A percentile compares a stretch with the other conserved stretches of the same genome.
Evolutionary conservation across 2,888 invertebrate species (phyloP).

Genomic region (Habroteleia sp.): DNA sequence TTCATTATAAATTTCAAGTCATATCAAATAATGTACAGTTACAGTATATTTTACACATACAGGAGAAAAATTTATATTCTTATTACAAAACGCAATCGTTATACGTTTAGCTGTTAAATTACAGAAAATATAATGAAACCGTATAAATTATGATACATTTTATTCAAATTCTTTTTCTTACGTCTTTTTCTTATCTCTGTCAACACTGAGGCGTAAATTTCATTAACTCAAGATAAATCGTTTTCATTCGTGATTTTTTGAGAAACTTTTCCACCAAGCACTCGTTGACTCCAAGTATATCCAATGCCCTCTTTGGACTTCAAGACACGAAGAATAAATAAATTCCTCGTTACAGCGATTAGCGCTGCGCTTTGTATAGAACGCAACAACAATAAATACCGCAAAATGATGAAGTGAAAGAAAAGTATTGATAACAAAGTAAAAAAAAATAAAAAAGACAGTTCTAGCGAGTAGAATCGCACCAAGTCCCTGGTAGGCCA

Average conservation of each 20-base stretch:
- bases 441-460: conserved; percentile 51
- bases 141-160: too few species aligned
- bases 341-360: conserved; percentile 73
- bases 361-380: conserved; percentile 78
- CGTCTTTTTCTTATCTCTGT: too few species aligned
- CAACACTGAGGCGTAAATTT: conserved; percentile 5
- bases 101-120: too few species aligned
- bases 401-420: conserved; percentile 8
- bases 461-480: conserved; percentile 77
- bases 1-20: conserved; percentile 3
- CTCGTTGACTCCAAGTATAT: conserved; percentile 34
- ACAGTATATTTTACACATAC: too few species aligned
- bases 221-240: conserved; percentile 8
- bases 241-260: conserved; percentile 16
- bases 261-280: conserved; percentile 34
- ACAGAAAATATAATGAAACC: too few species aligned
- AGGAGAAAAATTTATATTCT: too few species aligned
- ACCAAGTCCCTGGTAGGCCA: conserved; percentile 64
- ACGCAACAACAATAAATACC: conserved; percentile 30
- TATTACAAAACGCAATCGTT: too few species aligned
- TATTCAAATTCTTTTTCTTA: too few species aligned
- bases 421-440: conserved; percentile 8
- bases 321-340: conserved; percentile 18
- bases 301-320: conserved; percentile 18
- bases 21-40: conserved; percentile 4